Percentiles rank a stretch among this genome's conserved stretches.
These are phyloP conservation scores for Stenopsyche tienmushanensis DNA, from an alignment of 1,140 invertebrate genomes.

Conservation along the genomic window DNA sequence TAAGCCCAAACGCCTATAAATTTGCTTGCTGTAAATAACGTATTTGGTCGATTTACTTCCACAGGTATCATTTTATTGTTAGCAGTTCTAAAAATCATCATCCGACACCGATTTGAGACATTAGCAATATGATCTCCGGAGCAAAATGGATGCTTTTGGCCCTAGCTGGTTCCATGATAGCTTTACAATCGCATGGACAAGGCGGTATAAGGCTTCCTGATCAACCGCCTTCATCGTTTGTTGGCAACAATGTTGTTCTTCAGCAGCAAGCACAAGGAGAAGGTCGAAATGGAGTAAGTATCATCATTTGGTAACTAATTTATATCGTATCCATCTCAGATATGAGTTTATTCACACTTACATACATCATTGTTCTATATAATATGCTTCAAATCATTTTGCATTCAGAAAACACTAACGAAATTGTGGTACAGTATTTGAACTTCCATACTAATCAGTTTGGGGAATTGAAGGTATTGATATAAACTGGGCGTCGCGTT, in stretches of 20 bases:
- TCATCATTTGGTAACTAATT: slow-evolving; percentile 3
- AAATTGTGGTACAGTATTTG: too few relatives aligned
- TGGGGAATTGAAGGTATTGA: too few relatives aligned
- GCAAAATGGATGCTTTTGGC: slow-evolving; percentile 54
- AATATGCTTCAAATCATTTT: background rate
- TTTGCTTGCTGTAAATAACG: too few relatives aligned
- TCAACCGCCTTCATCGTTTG: slow-evolving; percentile 50
- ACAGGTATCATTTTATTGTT: too few relatives aligned
- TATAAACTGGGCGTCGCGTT: too few relatives aligned
- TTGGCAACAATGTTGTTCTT: background rate
- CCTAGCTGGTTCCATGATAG: slow-evolving; percentile 49
- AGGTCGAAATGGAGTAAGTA: slow-evolving; percentile 34
- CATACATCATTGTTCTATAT: too few relatives aligned
- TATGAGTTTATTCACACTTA: too few relatives aligned
- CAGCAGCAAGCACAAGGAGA: slow-evolving; percentile 9
- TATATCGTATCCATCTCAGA: background rate
- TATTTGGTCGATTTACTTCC: too few relatives aligned
- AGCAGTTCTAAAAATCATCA: too few relatives aligned
- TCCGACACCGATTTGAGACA: background rate
- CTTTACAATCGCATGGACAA: slow-evolving; percentile 55
- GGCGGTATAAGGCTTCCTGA: slow-evolving; percentile 59
- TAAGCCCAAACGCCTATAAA: too few relatives aligned
- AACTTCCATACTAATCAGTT: too few relatives aligned
- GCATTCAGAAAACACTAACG: background rate
- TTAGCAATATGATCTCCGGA: slow-evolving; percentile 44